Conservation (phyloP, 2,797 vertebrate genomes). For the Cryptoprocta ferox region DNA sequence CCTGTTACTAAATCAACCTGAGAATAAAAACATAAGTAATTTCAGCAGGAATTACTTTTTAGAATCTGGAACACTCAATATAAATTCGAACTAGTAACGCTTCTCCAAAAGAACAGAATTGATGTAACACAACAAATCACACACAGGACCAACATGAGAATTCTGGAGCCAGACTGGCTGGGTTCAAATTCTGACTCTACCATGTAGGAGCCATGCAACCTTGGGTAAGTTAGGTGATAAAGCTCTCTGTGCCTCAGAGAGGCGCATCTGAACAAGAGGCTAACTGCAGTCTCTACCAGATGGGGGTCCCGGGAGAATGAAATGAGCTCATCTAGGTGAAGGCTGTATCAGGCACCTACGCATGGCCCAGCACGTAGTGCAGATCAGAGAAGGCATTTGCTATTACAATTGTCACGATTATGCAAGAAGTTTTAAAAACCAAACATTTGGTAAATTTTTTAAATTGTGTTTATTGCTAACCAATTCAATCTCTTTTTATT, state of each 20-base stretch:
- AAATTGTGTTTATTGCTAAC: background rate
- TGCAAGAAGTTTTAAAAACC: background rate
- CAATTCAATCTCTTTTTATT: background rate
- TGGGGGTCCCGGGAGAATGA: background rate
- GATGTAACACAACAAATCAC: background rate
- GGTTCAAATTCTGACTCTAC: background rate
- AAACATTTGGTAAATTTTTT: background rate
- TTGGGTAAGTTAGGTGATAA: too few species aligned
- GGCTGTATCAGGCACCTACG: background rate
- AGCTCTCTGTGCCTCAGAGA: background rate
- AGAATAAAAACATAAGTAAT: constrained; percentile 65
- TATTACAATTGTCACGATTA: background rate
- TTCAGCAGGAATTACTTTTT: constrained; percentile 9
- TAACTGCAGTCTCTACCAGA: background rate
- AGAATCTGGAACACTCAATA: background rate
- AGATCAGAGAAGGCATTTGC: background rate
- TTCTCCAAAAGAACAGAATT: background rate
- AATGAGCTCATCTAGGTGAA: background rate
- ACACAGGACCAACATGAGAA: background rate
- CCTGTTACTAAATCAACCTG: constrained; percentile 98
- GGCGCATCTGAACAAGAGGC: background rate
- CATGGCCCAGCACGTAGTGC: background rate
- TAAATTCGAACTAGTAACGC: background rate
- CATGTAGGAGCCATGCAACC: background rate
- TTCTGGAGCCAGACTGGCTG: background rate